Conservation (phyloP, 2,113 vertebrate species). For the Neomonachus schauinslandi region DNA sequence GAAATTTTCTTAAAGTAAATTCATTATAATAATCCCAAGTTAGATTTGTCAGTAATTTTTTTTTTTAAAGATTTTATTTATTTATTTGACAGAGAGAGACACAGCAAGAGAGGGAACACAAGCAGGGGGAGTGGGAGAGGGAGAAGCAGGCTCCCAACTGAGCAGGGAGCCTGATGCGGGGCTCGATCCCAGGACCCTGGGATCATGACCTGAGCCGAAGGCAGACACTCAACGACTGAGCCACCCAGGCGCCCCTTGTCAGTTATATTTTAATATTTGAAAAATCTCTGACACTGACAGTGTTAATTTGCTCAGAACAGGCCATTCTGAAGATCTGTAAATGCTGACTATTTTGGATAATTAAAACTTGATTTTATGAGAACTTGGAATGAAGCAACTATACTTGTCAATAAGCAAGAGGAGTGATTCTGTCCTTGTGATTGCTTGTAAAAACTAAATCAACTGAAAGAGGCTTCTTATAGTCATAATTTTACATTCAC, state of each 20-base stretch:
- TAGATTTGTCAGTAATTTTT: not conserved
- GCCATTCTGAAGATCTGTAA: slow-evolving; percentile 3
- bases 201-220: too few species aligned
- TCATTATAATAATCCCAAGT: not conserved
- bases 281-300: not conserved
- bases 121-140: too few species aligned
- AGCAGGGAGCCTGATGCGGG: too few species aligned
- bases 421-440: not conserved
- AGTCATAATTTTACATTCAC: not conserved
- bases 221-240: too few species aligned
- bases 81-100: too few species aligned
- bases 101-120: too few species aligned
- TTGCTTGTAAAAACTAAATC: not conserved
- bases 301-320: not conserved
- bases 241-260: not conserved
- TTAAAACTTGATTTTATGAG: not conserved
- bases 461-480: not conserved
- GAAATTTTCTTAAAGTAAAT: not conserved
- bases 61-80: not conserved
- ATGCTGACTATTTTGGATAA: not conserved
- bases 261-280: not conserved
- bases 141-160: too few species aligned
- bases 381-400: not conserved
- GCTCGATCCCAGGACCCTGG: too few species aligned
- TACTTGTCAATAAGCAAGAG: not conserved